Evolutionary conservation across 1,140 invertebrate species (phyloP), one percentile per base, ranked within the genome.

Genomic region (Ostrea denselamellosa): DNA sequence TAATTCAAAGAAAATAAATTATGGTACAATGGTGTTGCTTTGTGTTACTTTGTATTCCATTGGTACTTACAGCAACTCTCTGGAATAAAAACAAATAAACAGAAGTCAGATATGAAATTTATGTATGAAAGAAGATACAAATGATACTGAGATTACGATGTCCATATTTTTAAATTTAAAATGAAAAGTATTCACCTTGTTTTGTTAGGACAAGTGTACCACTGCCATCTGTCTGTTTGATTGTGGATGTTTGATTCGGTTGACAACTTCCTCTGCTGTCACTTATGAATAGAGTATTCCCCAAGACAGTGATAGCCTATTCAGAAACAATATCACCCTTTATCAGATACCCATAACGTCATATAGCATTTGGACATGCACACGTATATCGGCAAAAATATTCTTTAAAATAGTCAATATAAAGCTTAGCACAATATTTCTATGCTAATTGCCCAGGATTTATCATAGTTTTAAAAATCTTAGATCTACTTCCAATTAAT

Each of bases 201-300:
- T 52, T 34, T 17, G 83, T 85, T 52, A 85, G 56, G 14, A 85
- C 83, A 8, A 85, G 53, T 12, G 83, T 85, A 25, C 83, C 83
- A 62, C 83, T 85, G 17, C 83, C 83, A 25, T 85, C 83, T 85
- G 54, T 54, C 54, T 85, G 83, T 85, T 85, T 85, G 17, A 22
- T 51, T 54, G 52, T 58, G 17, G 83, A 44, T 19, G 83, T 58
- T 85, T 85, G 83, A 25, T 34, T 44, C 25, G 53, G 10, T 17
- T 62, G 19, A 85, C 83, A 85, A n/a, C 53, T 58, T 19, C 83
- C 83, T 85, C 28, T 85, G 28, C 83, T 85, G 12, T 85, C 83
- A 34, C 83, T 85, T 25, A 62, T 28, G 22, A 34, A 56, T 19
- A 85, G 22, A 12, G 19, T 14, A 28, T 22, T 25, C 3, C 54